Evolutionary conservation across 2,888 invertebrate species (phyloP).

Genomic region (Pyrocoelia pectoralis): DNA sequence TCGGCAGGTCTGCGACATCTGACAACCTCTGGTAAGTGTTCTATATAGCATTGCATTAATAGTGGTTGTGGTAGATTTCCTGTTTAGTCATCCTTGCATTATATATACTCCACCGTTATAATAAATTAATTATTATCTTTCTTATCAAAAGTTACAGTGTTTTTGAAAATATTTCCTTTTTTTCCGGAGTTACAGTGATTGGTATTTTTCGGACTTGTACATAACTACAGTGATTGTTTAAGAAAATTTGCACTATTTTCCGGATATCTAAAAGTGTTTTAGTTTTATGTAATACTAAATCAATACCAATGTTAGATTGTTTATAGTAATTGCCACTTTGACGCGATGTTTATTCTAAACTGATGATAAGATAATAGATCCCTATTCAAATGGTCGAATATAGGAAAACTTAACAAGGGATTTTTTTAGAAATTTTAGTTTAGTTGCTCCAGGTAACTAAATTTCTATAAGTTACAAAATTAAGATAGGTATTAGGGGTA

Average conservation of each 20-base stretch:
- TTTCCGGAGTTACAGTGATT: constrained; percentile 3
- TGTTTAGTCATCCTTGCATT: constrained; percentile 21
- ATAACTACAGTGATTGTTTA: too few species aligned
- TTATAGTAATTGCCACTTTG: constrained; percentile 4
- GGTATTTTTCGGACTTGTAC: background rate
- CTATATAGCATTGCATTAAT: constrained; percentile 39
- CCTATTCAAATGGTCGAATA: background rate
- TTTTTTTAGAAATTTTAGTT: too few species aligned
- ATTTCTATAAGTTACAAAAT: too few species aligned
- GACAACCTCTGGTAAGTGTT: constrained; percentile 47
- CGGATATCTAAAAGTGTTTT: background rate
- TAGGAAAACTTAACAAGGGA: background rate
- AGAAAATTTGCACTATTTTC: too few species aligned
- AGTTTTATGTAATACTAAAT: background rate
- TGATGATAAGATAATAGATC: constrained; percentile 26
- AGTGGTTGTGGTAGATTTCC: constrained; percentile 30
- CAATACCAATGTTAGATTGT: constrained; percentile 3
- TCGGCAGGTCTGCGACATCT: constrained; percentile 57
- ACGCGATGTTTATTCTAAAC: constrained; percentile 22
- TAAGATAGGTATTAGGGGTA: background rate
- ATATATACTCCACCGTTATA: background rate
- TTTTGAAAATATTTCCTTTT: background rate
- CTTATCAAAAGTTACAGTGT: background rate
- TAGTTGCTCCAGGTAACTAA: too few species aligned
- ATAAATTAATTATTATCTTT: background rate